Evolutionary conservation across 2,888 invertebrate genomes (phyloP).

Genomic region (Gortyna flavago): DNA sequence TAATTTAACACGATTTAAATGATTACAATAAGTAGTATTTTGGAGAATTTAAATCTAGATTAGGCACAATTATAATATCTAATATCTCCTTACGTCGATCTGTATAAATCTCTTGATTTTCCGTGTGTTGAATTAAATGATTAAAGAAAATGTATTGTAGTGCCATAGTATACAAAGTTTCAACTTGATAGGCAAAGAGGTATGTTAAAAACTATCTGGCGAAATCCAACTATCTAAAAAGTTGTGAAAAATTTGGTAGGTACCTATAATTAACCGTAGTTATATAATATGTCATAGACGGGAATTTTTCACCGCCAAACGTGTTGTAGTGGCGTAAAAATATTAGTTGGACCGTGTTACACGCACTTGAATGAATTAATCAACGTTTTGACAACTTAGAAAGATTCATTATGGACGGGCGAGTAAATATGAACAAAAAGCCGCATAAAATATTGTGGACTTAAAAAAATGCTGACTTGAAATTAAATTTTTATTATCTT

Average conservation of each 20-base stretch:
- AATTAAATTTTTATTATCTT: no score
- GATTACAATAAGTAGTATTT: neutral
- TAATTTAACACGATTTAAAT: neutral
- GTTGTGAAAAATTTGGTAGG: constrained; percentile 7
- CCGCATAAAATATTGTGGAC: neutral
- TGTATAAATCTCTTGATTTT: neutral
- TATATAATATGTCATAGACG: constrained; percentile 15
- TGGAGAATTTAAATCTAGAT: neutral
- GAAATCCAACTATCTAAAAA: neutral
- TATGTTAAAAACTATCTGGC: neutral
- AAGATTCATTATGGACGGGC: constrained; percentile 24
- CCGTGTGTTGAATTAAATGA: neutral
- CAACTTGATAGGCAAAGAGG: neutral
- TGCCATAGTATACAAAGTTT: neutral
- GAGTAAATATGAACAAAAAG: neutral
- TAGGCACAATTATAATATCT: neutral
- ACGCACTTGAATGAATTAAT: constrained; percentile 51
- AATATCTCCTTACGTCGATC: neutral
- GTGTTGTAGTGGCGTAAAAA: constrained; percentile 36
- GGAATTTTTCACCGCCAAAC: constrained; percentile 28
- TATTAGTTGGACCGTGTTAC: constrained; percentile 27
- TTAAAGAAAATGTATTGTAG: neutral
- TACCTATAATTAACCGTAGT: neutral
- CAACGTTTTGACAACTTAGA: constrained; percentile 46
- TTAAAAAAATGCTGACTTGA: neutral